A percentile compares a stretch with the other conserved stretches of the same genome.
These are phyloP conservation scores for Heteromurus nitidus DNA, from an alignment of 2,888 invertebrate species.

Conservation along the genomic window DNA sequence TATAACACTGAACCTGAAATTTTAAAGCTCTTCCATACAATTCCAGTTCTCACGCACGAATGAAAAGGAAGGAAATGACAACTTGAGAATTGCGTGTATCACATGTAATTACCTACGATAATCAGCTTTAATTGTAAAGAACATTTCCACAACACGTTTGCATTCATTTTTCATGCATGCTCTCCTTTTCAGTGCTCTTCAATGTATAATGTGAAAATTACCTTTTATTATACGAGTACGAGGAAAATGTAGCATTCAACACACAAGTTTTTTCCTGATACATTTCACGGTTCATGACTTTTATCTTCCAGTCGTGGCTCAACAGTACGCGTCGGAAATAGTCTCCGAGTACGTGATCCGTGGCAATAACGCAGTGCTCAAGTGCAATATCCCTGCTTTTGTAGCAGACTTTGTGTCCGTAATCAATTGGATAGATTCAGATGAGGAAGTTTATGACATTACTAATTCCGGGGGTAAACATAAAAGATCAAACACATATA, in stretches of 20 bases:
- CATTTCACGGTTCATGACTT: slow-evolving; percentile 35
- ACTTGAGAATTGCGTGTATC: slow-evolving; percentile 18
- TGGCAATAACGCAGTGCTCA: slow-evolving; percentile 83
- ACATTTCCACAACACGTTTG: slow-evolving; percentile 10
- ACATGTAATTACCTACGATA: neutral
- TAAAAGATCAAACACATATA: neutral
- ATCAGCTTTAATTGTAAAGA: neutral
- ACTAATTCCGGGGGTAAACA: slow-evolving; percentile 64
- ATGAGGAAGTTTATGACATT: slow-evolving; percentile 74
- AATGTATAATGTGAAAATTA: too few relatives aligned
- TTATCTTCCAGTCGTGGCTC: slow-evolving; percentile 80
- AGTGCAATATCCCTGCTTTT: slow-evolving; percentile 85
- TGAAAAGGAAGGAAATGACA: neutral
- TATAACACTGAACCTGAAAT: too few relatives aligned
- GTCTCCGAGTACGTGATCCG: slow-evolving; percentile 85
- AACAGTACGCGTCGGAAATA: slow-evolving; percentile 84
- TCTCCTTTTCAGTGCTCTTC: too few relatives aligned
- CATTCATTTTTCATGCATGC: neutral
- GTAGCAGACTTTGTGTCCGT: slow-evolving; percentile 84
- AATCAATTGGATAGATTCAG: slow-evolving; percentile 83
- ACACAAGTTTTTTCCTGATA: neutral
- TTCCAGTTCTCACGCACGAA: neutral
- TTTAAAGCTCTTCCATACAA: too few relatives aligned
- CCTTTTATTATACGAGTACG: neutral
- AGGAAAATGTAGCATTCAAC: neutral